A percentile compares a stretch with the other conserved stretches of the same genome.
Conservation (phyloP, 2,888 invertebrate species). For the Dexiosoma caninum region DNA sequence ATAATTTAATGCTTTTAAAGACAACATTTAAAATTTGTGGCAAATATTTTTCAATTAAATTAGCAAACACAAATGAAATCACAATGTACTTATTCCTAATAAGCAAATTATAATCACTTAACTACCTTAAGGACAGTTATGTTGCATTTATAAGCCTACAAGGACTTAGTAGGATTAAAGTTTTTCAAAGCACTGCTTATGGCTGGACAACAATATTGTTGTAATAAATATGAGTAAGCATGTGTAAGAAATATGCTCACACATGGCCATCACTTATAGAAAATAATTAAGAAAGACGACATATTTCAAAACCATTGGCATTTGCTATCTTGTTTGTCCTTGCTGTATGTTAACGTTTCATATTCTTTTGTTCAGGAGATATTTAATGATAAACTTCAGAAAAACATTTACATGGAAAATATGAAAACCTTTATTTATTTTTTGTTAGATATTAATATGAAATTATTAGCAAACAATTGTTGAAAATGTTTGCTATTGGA, state of each 20-base stretch:
- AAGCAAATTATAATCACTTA: slow-evolving; percentile 24
- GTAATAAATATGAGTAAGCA: background rate
- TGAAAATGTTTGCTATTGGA: slow-evolving; percentile 11
- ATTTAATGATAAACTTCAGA: slow-evolving; percentile 35
- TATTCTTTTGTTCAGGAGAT: slow-evolving; percentile 16
- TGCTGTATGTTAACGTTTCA: slow-evolving; percentile 4
- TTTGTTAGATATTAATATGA: slow-evolving; percentile 28
- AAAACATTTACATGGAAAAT: background rate
- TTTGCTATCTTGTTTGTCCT: background rate
- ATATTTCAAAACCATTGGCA: background rate
- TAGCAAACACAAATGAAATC: background rate
- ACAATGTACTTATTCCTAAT: background rate
- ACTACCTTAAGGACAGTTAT: slow-evolving; percentile 20
- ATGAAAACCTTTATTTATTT: slow-evolving; percentile 7
- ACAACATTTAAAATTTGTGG: background rate
- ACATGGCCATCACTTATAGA: background rate
- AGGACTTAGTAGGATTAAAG: slow-evolving; percentile 25
- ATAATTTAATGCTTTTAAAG: background rate
- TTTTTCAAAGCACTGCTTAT: slow-evolving; percentile 8
- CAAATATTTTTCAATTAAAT: slow-evolving; percentile 6
- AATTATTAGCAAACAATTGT: slow-evolving; percentile 23
- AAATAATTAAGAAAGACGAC: too few relatives aligned
- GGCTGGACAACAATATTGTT: background rate
- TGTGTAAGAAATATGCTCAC: background rate
- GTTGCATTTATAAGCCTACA: slow-evolving; percentile 17